phyloP scores from a whole-genome alignment of 1,140 invertebrate species.

The Temnothorax nylanderi region DNA sequence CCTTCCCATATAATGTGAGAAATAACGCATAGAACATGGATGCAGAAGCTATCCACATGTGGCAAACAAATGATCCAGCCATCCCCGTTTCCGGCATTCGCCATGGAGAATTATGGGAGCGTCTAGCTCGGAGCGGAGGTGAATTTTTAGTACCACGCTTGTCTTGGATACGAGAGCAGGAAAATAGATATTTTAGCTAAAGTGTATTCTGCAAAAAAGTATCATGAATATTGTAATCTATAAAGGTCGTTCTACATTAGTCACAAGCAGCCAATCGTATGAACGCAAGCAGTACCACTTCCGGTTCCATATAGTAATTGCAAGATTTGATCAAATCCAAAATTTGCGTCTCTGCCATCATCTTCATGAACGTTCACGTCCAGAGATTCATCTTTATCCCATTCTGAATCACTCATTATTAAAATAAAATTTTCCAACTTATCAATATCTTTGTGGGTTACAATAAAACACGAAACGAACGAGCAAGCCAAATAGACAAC shows the following conservation, averaged over 20 bases:
- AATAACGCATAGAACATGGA: background rate
- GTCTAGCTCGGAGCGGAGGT: conserved; percentile 10
- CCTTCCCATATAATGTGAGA: background rate
- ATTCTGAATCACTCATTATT: too few relatives aligned
- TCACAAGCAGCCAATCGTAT: too few relatives aligned
- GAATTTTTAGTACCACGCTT: conserved; percentile 37
- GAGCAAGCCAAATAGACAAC: too few relatives aligned
- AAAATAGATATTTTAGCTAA: conserved; percentile 16
- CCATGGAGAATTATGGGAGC: conserved; percentile 33
- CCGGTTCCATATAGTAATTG: too few relatives aligned
- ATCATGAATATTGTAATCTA: background rate
- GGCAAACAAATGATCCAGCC: conserved; percentile 44
- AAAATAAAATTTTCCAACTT: too few relatives aligned
- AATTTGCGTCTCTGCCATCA: too few relatives aligned
- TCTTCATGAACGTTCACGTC: too few relatives aligned
- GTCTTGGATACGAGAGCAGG: background rate
- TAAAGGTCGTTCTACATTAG: background rate
- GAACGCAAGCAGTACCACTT: too few relatives aligned
- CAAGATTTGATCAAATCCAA: too few relatives aligned
- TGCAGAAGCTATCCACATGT: conserved; percentile 20
- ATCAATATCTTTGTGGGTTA: too few relatives aligned
- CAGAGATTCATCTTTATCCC: too few relatives aligned
- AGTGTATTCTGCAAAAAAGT: background rate
- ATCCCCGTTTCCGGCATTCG: conserved; percentile 15
- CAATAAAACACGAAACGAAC: too few relatives aligned